phyloP scores from a whole-genome alignment of 2,797 vertebrate genomes.

The Pseudocheirus occidentalis region DNA sequence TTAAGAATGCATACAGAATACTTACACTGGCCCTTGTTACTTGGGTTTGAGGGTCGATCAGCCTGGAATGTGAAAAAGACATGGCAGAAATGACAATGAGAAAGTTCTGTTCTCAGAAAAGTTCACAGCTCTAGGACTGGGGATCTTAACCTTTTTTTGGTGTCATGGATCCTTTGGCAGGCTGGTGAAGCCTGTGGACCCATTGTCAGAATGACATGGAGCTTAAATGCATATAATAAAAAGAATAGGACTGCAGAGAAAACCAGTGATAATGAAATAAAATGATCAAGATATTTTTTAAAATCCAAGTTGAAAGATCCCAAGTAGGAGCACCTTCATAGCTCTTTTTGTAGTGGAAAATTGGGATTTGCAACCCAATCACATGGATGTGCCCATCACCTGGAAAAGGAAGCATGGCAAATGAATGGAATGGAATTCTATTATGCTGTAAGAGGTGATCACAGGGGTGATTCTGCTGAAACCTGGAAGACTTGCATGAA shows the following conservation, averaged over 20 bases:
- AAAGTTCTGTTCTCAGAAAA: slow-evolving; percentile 16
- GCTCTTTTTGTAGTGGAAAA: background rate
- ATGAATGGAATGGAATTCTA: background rate
- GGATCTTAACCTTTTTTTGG: background rate
- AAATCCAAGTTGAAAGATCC: background rate
- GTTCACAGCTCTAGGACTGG: background rate
- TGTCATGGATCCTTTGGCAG: background rate
- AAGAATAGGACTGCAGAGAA: background rate
- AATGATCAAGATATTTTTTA: background rate
- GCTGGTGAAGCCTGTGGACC: background rate
- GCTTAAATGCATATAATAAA: background rate
- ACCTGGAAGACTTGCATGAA: background rate
- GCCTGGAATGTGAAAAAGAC: slow-evolving; percentile 83
- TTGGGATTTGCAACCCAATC: background rate
- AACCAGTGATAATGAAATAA: background rate
- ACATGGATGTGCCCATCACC: background rate
- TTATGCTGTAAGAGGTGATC: background rate
- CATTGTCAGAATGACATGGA: background rate
- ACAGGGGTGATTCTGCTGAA: background rate
- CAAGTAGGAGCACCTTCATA: background rate
- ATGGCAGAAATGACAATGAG: slow-evolving; percentile 21
- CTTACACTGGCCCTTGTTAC: slow-evolving; percentile 96
- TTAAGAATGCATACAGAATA: slow-evolving; percentile 62
- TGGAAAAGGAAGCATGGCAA: background rate
- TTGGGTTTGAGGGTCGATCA: slow-evolving; percentile 99